phyloP scores from a whole-genome alignment of 2,797 vertebrate genomes.

The Chaenodraco wilsoni region DNA sequence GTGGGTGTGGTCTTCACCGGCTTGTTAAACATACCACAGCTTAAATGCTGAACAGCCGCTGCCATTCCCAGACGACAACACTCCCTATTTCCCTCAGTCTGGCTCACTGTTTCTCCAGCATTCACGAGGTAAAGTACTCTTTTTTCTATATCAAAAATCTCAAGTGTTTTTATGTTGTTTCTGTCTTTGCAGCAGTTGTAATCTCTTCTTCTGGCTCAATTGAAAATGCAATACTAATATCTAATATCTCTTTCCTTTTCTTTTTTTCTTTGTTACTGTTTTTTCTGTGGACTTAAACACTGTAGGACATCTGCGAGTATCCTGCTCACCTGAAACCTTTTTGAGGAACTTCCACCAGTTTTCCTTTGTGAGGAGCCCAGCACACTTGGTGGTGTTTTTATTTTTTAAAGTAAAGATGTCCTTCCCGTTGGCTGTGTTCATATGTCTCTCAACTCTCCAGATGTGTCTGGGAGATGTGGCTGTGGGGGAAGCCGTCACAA shows the following conservation, averaged over 20 bases:
- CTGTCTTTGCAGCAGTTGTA: not conserved
- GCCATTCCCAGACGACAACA: constrained; percentile 29
- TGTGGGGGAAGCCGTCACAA: constrained; percentile 46
- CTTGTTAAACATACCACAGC: constrained; percentile 62
- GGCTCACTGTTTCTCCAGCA: constrained; percentile 11
- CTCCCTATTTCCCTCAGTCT: constrained; percentile 24
- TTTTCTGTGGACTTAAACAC: not conserved
- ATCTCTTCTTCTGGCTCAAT: not conserved
- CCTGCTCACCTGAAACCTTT: constrained; percentile 7
- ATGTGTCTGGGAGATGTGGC: constrained; percentile 57
- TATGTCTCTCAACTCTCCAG: constrained; percentile 58
- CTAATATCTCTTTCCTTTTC: not conserved
- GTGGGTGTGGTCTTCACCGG: constrained; percentile 64
- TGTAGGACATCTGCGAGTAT: not conserved
- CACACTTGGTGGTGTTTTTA: not conserved
- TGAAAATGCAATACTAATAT: not conserved
- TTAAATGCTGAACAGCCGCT: constrained; percentile 51
- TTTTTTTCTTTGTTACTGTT: not conserved
- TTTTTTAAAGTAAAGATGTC: constrained; percentile 46
- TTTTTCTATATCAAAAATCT: constrained; percentile 12
- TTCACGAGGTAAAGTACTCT: constrained; percentile 11
- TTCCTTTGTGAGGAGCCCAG: not conserved
- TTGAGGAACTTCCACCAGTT: not conserved
- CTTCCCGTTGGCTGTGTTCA: constrained; percentile 54
- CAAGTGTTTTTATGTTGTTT: not conserved